These are phyloP conservation scores for Fukomys damarensis DNA, from an alignment of 2,113 vertebrate genomes.

Conservation along the genomic window DNA sequence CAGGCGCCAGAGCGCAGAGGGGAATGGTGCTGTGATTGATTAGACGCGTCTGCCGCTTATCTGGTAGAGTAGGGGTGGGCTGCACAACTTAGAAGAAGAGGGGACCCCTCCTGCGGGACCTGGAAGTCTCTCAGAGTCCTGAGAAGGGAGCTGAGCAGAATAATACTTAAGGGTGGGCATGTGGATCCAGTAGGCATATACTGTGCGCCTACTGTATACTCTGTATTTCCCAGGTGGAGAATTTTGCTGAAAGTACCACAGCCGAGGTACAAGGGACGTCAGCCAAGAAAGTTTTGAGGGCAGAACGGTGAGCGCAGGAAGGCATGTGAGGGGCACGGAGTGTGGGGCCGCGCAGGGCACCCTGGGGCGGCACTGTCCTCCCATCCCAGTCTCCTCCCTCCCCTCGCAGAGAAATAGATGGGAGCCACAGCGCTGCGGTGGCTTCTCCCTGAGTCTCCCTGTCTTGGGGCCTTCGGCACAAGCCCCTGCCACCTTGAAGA, in stretches of 20 bases:
- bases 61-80: not conserved
- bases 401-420: not conserved
- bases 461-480: not conserved
- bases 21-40: not conserved
- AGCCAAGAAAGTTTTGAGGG: too few species aligned
- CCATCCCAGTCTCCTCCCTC: not conserved
- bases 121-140: not conserved
- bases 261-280: not conserved
- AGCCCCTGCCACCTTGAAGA: constrained; percentile 5
- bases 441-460: not conserved
- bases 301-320: not conserved
- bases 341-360: too few species aligned
- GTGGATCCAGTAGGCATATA: fast-evolving
- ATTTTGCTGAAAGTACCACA: not conserved
- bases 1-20: not conserved
- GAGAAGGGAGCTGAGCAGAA: not conserved
- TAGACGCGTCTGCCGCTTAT: constrained; percentile 41
- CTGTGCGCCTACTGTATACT: not conserved
- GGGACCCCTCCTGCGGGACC: not conserved
- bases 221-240: not conserved
- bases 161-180: not conserved
- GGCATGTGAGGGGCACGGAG: not conserved
- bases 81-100: not conserved
- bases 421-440: not conserved
- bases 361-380: not conserved